Evolutionary conservation across 2,797 vertebrate species (phyloP).

Genomic region (Hephaestus fuliginosus): DNA sequence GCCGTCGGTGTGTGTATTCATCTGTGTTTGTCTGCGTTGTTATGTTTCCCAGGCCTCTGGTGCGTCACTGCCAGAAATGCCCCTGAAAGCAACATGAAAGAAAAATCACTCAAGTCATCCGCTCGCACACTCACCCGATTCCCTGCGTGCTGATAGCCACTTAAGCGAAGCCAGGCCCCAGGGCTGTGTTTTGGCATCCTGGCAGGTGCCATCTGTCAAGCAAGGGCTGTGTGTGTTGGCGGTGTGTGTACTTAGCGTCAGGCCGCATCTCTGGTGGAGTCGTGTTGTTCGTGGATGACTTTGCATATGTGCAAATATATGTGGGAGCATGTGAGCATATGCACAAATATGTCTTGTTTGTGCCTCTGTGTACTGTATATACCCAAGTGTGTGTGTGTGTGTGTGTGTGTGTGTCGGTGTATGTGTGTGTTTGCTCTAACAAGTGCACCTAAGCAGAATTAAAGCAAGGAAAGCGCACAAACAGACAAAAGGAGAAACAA

Average conservation of each 20-base stretch:
- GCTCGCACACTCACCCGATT: conserved; percentile 54
- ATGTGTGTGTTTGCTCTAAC: conserved; percentile 16
- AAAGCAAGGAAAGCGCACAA: conserved; percentile 21
- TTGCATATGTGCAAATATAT: conserved; percentile 33
- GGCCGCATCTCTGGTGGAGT: conserved; percentile 11
- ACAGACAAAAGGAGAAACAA: conserved; percentile 23
- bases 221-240: conserved; percentile 49
- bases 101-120: conserved; percentile 67
- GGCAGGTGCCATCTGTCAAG: conserved; percentile 81
- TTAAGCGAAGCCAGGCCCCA: conserved; percentile 73
- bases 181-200: conserved; percentile 71
- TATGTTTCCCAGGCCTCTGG: conserved; percentile 31
- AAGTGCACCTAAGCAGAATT: conserved; percentile 11
- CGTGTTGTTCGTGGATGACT: conserved; percentile 35
- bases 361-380: background rate
- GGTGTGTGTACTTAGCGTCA: conserved; percentile 22
- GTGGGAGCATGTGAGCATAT: conserved; percentile 58
- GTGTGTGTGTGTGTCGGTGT: background rate
- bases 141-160: conserved; percentile 72
- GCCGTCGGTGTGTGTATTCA: background rate
- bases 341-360: conserved; percentile 18
- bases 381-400: conserved; percentile 1
- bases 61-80: conserved; percentile 40
- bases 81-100: conserved; percentile 60
- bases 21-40: conserved; percentile 19